Evolutionary conservation across 2,888 invertebrate genomes (phyloP), one percentile per base, ranked within the genome.

Genomic region (Gonocerus acuteangulatus): DNA sequence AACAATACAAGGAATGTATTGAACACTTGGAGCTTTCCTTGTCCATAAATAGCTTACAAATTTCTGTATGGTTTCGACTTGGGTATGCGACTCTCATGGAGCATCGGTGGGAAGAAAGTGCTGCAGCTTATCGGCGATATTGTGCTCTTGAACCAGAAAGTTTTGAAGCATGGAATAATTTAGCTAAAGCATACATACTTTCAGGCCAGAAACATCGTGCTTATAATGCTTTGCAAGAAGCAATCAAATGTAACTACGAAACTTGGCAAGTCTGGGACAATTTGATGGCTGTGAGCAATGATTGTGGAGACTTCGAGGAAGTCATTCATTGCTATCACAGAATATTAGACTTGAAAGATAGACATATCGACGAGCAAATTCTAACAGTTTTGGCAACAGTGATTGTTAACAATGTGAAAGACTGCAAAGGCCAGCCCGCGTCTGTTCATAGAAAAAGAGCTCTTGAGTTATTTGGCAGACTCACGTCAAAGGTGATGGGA

Each of bases 211-310:
- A 92, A 76, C 78, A 80, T 62, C 80, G 89, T 61, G 96, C 95
- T 0, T 88, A 91, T 76, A 81, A 84, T 58, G 86, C 91, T 2
- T 76, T 95, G 0, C 82, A 87, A 70, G 95, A 97, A 74, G 89
- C 97, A 0, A 75, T 95, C 1, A 86, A 89, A 72, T 95, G 88
- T 74, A 93, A 92, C 75, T 95, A 85, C 72, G 91, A 93, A 70
- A 91, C 92, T 73, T 95, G 95, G 94, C 86, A 87, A 78, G 80
- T 88, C 22, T 97, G 97, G 97, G 95, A 96, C 73, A 99, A 97
- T 76, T 85, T 89, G 60, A 80, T 97, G 75, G 76, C 89, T 22
- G 88, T 95, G 22, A 89, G 90, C 69, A 83, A 87, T 66, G 95
- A 95, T 72, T 85, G 90, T 13, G 86, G 86, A 0, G 85, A 90